Evolutionary conservation across 2,113 vertebrate genomes (phyloP), one percentile per base, ranked within the genome.

Genomic region (Cavia aperea): DNA sequence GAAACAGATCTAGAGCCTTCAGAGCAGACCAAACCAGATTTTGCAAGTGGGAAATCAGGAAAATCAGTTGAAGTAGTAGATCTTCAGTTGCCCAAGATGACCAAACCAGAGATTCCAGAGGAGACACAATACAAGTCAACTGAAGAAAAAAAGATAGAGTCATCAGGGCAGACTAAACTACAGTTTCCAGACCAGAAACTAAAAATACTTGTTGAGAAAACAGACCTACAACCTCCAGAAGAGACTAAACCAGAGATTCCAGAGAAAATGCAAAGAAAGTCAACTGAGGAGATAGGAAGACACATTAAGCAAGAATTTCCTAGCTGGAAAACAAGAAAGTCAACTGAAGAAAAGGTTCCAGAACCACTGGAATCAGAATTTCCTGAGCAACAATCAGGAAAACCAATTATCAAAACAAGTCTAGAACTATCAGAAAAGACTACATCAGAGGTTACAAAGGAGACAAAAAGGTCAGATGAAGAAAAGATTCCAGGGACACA

Each of bases 261-360:
- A 65, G 86, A 85, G 46, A 63, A 86, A 16, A n/a, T 36, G n/a
- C 58, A n/a, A 39, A 79, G 43, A 36, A 79, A 94, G 60, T 77
- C 70, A 63, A 29, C 33, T 77, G 51, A 83, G 46, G 88, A 91
- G n/a, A 23, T 86, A 66, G 51, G 16, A 58, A 19, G 43, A 56
- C 72, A 84, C 65, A 15, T 19, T 16, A 73, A 43, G 68, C 51
- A 39, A 58, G 78, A 92, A 33, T 73, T 81, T 77, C 85, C 63
- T 70, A 36, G 89, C 2, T 12, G 36, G 51, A 89, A 54, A 54
- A 51, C 31, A 73, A 68, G 26, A 51, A 58, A 89, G 13, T 66
- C 56, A n/a, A 26, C 19, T 77, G 33, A 46, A 49, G 81, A 93
- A 62, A 98, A 97, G 97, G 97, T 75, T 83, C 66, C 31, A 51